Percentiles rank a stretch among this genome's conserved stretches.
Evolutionary conservation across 2,113 vertebrate species (phyloP).

Genomic region (Triplophysa rosa): DNA sequence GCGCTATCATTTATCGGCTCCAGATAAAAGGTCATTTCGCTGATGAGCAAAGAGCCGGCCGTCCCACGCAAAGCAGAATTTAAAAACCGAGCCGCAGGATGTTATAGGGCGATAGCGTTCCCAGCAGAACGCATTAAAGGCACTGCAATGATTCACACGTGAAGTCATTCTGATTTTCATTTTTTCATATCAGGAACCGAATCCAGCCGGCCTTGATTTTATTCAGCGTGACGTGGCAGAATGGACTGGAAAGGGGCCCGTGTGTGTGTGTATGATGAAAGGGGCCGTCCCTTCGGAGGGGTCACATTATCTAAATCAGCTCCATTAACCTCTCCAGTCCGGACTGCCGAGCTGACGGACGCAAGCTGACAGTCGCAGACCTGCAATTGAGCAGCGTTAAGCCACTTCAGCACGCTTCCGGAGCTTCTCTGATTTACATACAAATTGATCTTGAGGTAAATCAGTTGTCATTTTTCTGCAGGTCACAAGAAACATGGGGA

Average conservation of each 20-base stretch:
- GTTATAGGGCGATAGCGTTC: constrained; percentile 43
- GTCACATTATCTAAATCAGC: constrained; percentile 75
- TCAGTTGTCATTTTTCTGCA: constrained; percentile 78
- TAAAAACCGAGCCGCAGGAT: constrained; percentile 44
- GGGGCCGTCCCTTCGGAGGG: constrained; percentile 38
- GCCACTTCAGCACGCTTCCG: constrained; percentile 68
- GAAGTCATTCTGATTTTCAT: no score
- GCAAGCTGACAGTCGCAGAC: constrained; percentile 61
- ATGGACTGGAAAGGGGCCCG: constrained; percentile 5
- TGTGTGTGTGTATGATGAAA: neutral
- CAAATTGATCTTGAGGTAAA: constrained; percentile 83
- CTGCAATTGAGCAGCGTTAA: constrained; percentile 71
- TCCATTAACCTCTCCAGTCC: constrained; percentile 69
- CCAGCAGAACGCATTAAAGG: neutral
- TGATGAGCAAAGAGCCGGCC: constrained; percentile 48
- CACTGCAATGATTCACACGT: neutral
- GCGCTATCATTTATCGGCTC: constrained; percentile 67
- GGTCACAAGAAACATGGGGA: constrained; percentile 75
- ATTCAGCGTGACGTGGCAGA: constrained; percentile 40
- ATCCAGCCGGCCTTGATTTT: constrained; percentile 40
- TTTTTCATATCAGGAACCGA: neutral
- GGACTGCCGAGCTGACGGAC: constrained; percentile 34
- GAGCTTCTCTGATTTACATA: constrained; percentile 78
- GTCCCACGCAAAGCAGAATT: constrained; percentile 42
- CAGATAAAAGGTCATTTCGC: constrained; percentile 63